A percentile compares a stretch with the other conserved stretches of the same genome.
Conservation (phyloP, 2,888 invertebrate species). For the Patella depressa region DNA sequence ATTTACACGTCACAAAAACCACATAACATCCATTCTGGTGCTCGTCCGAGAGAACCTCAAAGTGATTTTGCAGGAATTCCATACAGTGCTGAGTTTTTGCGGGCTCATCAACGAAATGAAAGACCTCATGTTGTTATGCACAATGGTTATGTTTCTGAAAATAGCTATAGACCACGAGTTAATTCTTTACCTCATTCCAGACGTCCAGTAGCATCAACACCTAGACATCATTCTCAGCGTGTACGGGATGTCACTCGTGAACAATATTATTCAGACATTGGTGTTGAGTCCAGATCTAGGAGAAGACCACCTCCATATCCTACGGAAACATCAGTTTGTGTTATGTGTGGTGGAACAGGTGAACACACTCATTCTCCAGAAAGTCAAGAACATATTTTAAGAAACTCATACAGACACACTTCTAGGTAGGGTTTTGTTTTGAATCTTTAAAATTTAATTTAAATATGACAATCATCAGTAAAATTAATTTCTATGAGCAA, state of each 20-base stretch:
- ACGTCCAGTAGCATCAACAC: neutral
- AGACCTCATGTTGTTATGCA: neutral
- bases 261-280: neutral
- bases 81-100: neutral
- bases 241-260: neutral
- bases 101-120: neutral
- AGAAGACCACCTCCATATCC: neutral
- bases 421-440: too few species aligned
- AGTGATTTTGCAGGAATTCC: neutral
- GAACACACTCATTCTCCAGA: constrained; percentile 54
- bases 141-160: constrained; percentile 17
- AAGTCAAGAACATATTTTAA: constrained; percentile 39
- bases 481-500: too few species aligned
- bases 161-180: constrained; percentile 6
- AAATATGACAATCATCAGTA: neutral
- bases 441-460: too few species aligned
- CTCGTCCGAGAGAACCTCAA: neutral
- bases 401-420: constrained; percentile 13
- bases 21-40: neutral
- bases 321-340: constrained; percentile 44
- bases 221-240: neutral
- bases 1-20: constrained; percentile 24
- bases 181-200: neutral
- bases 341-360: constrained; percentile 52
- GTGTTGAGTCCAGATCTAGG: neutral